Conservation (phyloP, 2,113 vertebrate genomes). For the Macquaria australasica region DNA sequence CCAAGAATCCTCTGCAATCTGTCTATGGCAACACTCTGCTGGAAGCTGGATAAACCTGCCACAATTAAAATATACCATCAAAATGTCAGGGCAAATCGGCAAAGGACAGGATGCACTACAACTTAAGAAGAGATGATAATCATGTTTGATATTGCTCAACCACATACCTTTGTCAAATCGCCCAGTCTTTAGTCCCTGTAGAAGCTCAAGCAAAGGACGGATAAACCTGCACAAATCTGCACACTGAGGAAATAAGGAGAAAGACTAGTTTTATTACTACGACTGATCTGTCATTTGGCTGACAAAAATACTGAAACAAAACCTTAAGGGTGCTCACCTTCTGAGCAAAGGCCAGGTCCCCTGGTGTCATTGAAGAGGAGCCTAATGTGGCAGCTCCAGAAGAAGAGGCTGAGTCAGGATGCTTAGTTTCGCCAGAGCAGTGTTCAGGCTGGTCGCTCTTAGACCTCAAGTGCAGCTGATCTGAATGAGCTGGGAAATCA, state of each 20-base stretch:
- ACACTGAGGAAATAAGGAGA: slow-evolving; percentile 82
- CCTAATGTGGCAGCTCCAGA: not conserved
- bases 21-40: slow-evolving; percentile 93
- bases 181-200: slow-evolving; percentile 89
- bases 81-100: not conserved
- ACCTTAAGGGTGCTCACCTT: slow-evolving; percentile 81
- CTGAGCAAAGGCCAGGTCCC: slow-evolving; percentile 88
- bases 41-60: slow-evolving; percentile 91
- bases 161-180: slow-evolving; percentile 89
- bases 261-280: not conserved
- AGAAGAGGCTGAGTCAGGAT: not conserved
- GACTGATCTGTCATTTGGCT: not conserved
- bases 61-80: not conserved
- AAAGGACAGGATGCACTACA: not conserved
- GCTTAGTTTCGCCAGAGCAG: not conserved
- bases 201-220: slow-evolving; percentile 86
- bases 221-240: slow-evolving; percentile 89
- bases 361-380: slow-evolving; percentile 73
- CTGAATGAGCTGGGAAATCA: slow-evolving; percentile 37
- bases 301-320: not conserved
- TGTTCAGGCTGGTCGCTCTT: slow-evolving; percentile 24
- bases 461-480: not conserved
- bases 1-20: slow-evolving; percentile 92
- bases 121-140: not conserved
- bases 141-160: not conserved